phyloP scores from a whole-genome alignment of 2,888 invertebrate genomes.

The Megamerina dolium region DNA sequence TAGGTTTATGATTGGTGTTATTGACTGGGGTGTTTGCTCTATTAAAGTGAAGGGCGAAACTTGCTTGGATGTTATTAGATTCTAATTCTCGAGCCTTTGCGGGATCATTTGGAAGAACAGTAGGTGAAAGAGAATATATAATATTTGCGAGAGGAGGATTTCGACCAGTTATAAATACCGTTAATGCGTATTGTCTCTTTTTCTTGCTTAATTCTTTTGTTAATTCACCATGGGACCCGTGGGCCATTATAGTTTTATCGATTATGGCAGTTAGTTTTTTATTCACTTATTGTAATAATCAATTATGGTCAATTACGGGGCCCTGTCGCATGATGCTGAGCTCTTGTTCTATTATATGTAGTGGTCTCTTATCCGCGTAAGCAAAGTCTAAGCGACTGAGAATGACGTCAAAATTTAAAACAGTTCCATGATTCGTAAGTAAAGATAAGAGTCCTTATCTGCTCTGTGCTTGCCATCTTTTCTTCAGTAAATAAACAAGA shows the following conservation, averaged over 20 bases:
- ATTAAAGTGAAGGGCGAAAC: too few species aligned
- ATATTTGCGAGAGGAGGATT: slow-evolving; percentile 9
- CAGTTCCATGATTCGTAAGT: slow-evolving; percentile 14
- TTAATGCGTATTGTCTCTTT: slow-evolving; percentile 8
- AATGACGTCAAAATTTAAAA: slow-evolving; percentile 14
- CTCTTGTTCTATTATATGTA: slow-evolving; percentile 16
- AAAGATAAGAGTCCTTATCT: not conserved
- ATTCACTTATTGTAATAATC: slow-evolving; percentile 10
- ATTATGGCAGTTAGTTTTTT: slow-evolving; percentile 9
- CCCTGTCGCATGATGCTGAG: slow-evolving; percentile 15
- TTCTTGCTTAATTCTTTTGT: slow-evolving; percentile 12
- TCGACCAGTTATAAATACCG: slow-evolving; percentile 13
- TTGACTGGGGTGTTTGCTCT: too few species aligned
- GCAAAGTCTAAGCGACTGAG: slow-evolving; percentile 12
- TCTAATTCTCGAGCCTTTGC: too few species aligned
- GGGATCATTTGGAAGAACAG: slow-evolving; percentile 11
- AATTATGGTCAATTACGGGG: not conserved
- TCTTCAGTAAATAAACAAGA: not conserved
- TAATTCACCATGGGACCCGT: slow-evolving; percentile 7
- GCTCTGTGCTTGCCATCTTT: not conserved
- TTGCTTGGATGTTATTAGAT: too few species aligned
- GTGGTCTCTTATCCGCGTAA: slow-evolving; percentile 12
- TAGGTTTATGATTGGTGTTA: too few species aligned
- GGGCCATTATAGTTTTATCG: slow-evolving; percentile 11
- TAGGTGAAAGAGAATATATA: slow-evolving; percentile 12